Evolutionary conservation across 1,140 invertebrate species (phyloP).

Genomic region (Drusus annulatus): DNA sequence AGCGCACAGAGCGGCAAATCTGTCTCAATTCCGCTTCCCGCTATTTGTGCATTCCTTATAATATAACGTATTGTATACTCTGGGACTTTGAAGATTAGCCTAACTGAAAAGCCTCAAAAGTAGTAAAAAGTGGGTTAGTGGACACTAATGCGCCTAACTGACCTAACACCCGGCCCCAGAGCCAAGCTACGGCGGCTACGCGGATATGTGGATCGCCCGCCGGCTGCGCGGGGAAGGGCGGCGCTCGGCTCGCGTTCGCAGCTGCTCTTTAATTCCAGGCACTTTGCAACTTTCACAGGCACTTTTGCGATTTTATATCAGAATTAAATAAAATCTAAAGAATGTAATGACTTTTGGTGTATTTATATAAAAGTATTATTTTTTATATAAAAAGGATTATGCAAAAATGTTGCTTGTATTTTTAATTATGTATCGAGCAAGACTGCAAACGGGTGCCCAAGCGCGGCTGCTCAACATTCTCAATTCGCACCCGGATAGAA

Average conservation of each 20-base stretch:
- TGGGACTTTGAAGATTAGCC: background rate
- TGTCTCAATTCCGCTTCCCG: constrained; percentile 13
- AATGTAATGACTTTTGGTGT: constrained; percentile 9
- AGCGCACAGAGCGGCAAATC: background rate
- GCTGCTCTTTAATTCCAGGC: constrained; percentile 32
- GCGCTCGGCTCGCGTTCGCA: background rate
- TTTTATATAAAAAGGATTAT: constrained; percentile 26
- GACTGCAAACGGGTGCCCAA: background rate
- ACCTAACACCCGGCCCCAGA: no score
- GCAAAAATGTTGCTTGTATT: constrained; percentile 33
- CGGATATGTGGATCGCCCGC: no score
- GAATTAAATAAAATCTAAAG: constrained; percentile 27
- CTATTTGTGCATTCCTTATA: no score
- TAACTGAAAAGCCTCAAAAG: constrained; percentile 26
- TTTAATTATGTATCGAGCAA: background rate
- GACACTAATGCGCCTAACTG: no score
- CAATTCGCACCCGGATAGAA: constrained; percentile 4
- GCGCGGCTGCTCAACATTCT: background rate
- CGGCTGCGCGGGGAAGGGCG: background rate
- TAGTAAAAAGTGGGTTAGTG: background rate
- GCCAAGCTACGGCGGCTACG: no score
- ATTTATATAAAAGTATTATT: constrained; percentile 22
- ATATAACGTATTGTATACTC: no score
- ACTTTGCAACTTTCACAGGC: constrained; percentile 44
- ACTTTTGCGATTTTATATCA: constrained; percentile 46